phyloP scores from a whole-genome alignment of 2,797 vertebrate genomes.

The Hyperoplus immaculatus region DNA sequence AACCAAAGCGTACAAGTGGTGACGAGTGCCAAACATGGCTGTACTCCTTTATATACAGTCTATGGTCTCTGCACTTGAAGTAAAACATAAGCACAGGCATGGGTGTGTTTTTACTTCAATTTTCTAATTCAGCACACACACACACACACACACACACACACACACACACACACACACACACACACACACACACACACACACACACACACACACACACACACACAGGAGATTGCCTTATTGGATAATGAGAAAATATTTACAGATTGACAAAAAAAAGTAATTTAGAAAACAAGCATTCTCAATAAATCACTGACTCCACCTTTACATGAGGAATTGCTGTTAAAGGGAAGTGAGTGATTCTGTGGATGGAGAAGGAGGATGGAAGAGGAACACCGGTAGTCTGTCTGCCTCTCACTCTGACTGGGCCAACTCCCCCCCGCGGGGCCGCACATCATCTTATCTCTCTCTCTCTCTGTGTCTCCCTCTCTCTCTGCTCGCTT shows the following conservation, averaged over 20 bases:
- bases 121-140: no score
- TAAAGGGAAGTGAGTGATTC: slow-evolving; percentile 35
- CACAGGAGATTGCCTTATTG: no score
- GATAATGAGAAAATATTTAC: no score
- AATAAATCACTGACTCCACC: no score
- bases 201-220: no score
- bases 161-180: no score
- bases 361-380: slow-evolving; percentile 24
- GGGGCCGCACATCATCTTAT: slow-evolving; percentile 68
- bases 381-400: slow-evolving; percentile 45
- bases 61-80: not conserved
- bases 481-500: slow-evolving; percentile 59
- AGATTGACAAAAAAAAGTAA: no score
- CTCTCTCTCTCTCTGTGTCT: slow-evolving; percentile 60
- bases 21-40: slow-evolving; percentile 8
- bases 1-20: not conserved
- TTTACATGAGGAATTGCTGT: not conserved
- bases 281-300: no score
- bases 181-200: no score
- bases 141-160: no score
- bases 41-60: not conserved
- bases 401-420: slow-evolving; percentile 66
- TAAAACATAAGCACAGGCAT: not conserved
- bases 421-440: slow-evolving; percentile 68
- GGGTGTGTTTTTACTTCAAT: no score